Conservation (phyloP, 2,888 invertebrate genomes). For the Lycia hirtaria region DNA sequence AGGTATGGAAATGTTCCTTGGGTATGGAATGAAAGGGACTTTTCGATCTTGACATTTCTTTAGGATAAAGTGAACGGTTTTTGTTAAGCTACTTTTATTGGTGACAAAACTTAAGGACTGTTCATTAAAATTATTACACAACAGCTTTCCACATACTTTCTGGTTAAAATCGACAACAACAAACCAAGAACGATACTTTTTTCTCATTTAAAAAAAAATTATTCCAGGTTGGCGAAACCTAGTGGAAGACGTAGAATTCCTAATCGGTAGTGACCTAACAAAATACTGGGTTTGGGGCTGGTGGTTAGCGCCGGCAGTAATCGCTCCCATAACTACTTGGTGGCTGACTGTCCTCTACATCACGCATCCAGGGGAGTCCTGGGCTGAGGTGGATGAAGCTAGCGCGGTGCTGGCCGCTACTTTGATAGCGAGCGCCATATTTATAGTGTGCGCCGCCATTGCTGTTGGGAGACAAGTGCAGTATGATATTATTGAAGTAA, state of each 20-base stretch:
- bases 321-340: slow-evolving; percentile 58
- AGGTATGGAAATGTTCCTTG: too few species aligned
- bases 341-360: slow-evolving; percentile 53
- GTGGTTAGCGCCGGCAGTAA: slow-evolving; percentile 58
- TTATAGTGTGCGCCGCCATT: slow-evolving; percentile 51
- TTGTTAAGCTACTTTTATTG: too few species aligned
- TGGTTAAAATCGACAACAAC: too few species aligned
- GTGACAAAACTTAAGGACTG: too few species aligned
- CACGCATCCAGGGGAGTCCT: slow-evolving; percentile 31
- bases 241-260: slow-evolving; percentile 69
- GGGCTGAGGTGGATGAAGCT: slow-evolving; percentile 54
- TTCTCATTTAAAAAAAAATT: too few species aligned
- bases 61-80: too few species aligned
- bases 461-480: slow-evolving; percentile 68
- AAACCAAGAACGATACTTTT: too few species aligned
- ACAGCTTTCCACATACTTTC: too few species aligned
- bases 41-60: too few species aligned
- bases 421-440: slow-evolving; percentile 41
- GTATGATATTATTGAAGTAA: slow-evolving; percentile 62
- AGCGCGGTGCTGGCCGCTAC: slow-evolving; percentile 45
- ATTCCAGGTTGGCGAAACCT: slow-evolving; percentile 66
- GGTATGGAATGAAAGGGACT: too few species aligned
- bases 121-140: too few species aligned
- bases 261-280: slow-evolving; percentile 55
- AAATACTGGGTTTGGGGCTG: slow-evolving; percentile 68